A percentile compares a stretch with the other conserved stretches of the same genome.
Conservation (phyloP, 2,113 vertebrate species). For the Oncorhynchus gorbuscha region DNA sequence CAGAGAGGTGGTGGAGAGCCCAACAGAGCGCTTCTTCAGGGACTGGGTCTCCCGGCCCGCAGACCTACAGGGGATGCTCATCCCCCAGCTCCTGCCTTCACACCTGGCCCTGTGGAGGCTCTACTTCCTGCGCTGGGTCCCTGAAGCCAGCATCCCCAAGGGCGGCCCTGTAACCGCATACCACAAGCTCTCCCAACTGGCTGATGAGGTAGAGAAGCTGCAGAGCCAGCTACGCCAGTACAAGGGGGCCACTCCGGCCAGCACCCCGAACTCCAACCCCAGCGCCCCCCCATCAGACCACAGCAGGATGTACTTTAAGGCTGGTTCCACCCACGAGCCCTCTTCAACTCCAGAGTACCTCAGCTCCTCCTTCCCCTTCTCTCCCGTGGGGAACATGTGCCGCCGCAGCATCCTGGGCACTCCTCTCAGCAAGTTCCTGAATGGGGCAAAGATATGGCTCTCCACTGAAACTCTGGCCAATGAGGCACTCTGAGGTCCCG, state of each 20-base stretch:
- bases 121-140: conserved; percentile 95
- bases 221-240: conserved; percentile 81
- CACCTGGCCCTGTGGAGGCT: conserved; percentile 93
- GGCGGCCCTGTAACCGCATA: conserved; percentile 85
- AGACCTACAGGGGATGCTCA: conserved; percentile 82
- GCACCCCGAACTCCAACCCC: conserved; percentile 54
- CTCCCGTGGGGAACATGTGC: conserved; percentile 90
- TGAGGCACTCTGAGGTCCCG: conserved; percentile 73
- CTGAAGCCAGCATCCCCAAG: conserved; percentile 85
- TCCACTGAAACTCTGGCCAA: conserved; percentile 94
- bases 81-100: conserved; percentile 80
- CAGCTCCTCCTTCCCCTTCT: conserved; percentile 93
- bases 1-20: conserved; percentile 63
- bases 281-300: conserved; percentile 63
- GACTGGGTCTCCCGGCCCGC: conserved; percentile 84
- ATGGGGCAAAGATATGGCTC: conserved; percentile 93
- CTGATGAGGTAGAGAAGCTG: conserved; percentile 86
- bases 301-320: conserved; percentile 88
- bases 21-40: conserved; percentile 79
- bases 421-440: conserved; percentile 93
- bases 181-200: conserved; percentile 84
- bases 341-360: conserved; percentile 79
- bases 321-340: conserved; percentile 55
- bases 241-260: conserved; percentile 59
- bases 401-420: conserved; percentile 87